Evolutionary conservation across 1,140 invertebrate genomes (phyloP), one percentile per base, ranked within the genome.

Genomic region (Laodelphax striatellus): DNA sequence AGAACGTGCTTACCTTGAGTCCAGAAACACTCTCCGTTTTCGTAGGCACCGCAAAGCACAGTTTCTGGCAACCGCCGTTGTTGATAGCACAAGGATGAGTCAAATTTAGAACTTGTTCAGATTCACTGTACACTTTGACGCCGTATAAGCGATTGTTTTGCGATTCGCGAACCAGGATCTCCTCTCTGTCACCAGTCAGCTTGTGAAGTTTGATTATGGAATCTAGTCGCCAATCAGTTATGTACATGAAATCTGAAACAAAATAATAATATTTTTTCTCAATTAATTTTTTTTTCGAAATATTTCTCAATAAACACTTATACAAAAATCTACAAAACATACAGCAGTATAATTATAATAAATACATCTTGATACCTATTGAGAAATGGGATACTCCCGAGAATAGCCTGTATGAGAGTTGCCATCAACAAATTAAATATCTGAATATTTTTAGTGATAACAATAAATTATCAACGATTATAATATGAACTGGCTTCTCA

Each of bases 201-300:
- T 97, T 98, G 68, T 96, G 85, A 59, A 98, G 76, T 41, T 88
- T 78, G 1, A 98, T 86, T 38, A 99, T 97, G 0, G 95, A 92
- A 72, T 98, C 95, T 6, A 97, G 72, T 41, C 95, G 76, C 94
- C 96, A 98, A 71, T 99, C 96, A 0, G 96, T 97, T 14, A 97
- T 94, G 70, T 96, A 99, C 79, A 99, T 87, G 76, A 86, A 93
- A n/a, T 96, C 85, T 77, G 66, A 34, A 71, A 69, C 57, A 19
- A 31, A n/a, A n/a, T 16, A 46, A 31, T n/a, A n/a, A n/a, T n/a
- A n/a, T n/a, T n/a, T n/a, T n/a, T n/a, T n/a, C n/a, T n/a, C n/a
- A n/a, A n/a, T n/a, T n/a, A n/a, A n/a, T n/a, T n/a, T n/a, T n/a
- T n/a, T n/a, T n/a, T n/a, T n/a, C n/a, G n/a, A n/a, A n/a, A n/a